These are phyloP conservation scores for Falco berigora DNA, from an alignment of 2,797 vertebrate species.

Conservation along the genomic window DNA sequence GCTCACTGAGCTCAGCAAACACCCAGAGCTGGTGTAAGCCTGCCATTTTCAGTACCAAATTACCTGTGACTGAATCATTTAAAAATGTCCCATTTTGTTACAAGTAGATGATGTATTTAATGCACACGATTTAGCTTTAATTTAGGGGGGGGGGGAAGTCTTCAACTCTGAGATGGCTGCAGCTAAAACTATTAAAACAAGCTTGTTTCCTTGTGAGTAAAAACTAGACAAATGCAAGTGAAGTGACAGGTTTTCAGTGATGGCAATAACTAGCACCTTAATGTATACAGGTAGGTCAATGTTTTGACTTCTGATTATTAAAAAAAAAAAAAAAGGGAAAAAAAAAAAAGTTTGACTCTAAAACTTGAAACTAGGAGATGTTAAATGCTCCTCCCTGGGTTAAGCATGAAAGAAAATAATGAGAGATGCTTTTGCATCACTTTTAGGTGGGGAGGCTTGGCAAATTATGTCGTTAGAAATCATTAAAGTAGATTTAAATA, in stretches of 20 bases:
- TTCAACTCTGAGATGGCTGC: neutral
- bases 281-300: neutral
- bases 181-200: neutral
- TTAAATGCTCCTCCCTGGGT: neutral
- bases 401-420: neutral
- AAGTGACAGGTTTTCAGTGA: neutral
- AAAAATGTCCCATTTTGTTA: neutral
- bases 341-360: neutral
- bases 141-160: neutral
- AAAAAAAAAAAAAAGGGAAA: neutral
- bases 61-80: neutral
- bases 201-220: neutral
- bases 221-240: neutral
- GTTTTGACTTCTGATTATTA: neutral
- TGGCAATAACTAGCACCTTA: neutral
- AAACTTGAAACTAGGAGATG: neutral
- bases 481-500: conserved; percentile 23
- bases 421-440: neutral
- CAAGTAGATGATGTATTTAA: neutral
- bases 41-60: neutral
- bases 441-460: neutral
- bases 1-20: neutral
- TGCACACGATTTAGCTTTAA: neutral
- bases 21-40: neutral
- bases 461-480: conserved; percentile 24